Percentiles rank a stretch among this genome's conserved stretches.
These are phyloP conservation scores for Chloropsis cyanopogon DNA, from an alignment of 2,113 vertebrate species.

Conservation along the genomic window DNA sequence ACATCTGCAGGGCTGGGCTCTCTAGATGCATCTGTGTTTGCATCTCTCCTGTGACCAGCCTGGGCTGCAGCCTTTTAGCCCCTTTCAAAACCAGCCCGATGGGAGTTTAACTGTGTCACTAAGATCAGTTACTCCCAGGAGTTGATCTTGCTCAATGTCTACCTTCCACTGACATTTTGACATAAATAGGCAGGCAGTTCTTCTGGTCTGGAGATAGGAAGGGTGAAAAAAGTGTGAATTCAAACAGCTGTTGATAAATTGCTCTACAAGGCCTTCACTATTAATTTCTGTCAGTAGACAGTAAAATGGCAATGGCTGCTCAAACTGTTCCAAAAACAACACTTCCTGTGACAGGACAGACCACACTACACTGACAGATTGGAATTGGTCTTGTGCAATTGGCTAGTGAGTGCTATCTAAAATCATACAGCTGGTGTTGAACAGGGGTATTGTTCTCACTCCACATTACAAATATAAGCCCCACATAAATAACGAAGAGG, in stretches of 20 bases:
- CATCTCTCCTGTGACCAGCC: conserved; percentile 28
- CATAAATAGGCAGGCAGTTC: conserved; percentile 53
- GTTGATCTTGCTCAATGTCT: conserved; percentile 56
- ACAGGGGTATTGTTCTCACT: conserved; percentile 66
- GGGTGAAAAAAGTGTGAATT: conserved; percentile 69
- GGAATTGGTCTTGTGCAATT: conserved; percentile 75
- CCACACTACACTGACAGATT: conserved; percentile 82
- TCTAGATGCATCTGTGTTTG: conserved; percentile 67
- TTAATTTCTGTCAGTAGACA: conserved; percentile 84
- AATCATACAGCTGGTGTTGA: conserved; percentile 74
- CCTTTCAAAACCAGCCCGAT: conserved; percentile 61
- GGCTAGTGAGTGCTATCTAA: conserved; percentile 71
- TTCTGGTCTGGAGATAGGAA: conserved; percentile 68
- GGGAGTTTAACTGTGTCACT: conserved; percentile 48
- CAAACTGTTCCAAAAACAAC: conserved; percentile 87
- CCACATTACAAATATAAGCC: conserved; percentile 25
- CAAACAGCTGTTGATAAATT: conserved; percentile 81
- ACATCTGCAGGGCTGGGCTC: neutral
- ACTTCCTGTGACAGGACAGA: conserved; percentile 77
- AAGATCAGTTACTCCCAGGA: conserved; percentile 64
- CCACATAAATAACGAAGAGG: conserved; percentile 2
- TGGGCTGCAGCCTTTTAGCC: conserved; percentile 51
- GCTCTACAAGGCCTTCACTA: conserved; percentile 73
- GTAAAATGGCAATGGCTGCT: conserved; percentile 80
- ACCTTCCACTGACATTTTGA: conserved; percentile 70